Percentiles rank a stretch among this genome's conserved stretches.
Evolutionary conservation across 2,113 vertebrate genomes (phyloP).

Genomic region (Octodon degus): DNA sequence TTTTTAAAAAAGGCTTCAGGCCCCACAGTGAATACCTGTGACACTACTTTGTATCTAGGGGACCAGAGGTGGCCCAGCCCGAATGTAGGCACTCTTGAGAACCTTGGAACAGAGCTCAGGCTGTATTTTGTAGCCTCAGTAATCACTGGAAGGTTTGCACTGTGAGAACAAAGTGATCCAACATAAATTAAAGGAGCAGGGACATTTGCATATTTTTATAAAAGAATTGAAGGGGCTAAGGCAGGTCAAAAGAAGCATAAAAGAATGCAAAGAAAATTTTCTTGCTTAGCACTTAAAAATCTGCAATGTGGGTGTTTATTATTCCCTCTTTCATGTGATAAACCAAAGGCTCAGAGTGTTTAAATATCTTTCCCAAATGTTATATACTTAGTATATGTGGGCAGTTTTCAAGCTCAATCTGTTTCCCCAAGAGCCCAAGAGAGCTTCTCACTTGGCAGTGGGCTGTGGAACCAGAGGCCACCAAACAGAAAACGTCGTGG

Average conservation of each 20-base stretch:
- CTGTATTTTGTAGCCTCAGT: background rate
- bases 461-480: background rate
- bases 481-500: background rate
- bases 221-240: background rate
- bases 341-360: constrained; percentile 28
- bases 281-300: constrained; percentile 5
- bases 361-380: constrained; percentile 43
- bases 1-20: background rate
- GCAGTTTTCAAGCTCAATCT: constrained; percentile 22
- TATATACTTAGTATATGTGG: background rate
- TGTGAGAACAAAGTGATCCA: background rate
- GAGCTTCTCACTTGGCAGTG: background rate
- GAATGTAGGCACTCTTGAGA: rapidly evolving
- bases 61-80: background rate
- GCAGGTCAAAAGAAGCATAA: background rate
- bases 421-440: background rate
- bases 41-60: rapidly evolving
- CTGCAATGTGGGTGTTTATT: constrained; percentile 48
- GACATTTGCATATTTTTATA: background rate
- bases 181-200: background rate
- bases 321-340: constrained; percentile 8
- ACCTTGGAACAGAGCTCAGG: background rate
- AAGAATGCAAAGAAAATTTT: background rate
- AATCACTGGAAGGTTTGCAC: background rate
- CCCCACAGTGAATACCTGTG: background rate